Conservation (phyloP, 2,797 vertebrate genomes). For the Acanthornis magna region DNA sequence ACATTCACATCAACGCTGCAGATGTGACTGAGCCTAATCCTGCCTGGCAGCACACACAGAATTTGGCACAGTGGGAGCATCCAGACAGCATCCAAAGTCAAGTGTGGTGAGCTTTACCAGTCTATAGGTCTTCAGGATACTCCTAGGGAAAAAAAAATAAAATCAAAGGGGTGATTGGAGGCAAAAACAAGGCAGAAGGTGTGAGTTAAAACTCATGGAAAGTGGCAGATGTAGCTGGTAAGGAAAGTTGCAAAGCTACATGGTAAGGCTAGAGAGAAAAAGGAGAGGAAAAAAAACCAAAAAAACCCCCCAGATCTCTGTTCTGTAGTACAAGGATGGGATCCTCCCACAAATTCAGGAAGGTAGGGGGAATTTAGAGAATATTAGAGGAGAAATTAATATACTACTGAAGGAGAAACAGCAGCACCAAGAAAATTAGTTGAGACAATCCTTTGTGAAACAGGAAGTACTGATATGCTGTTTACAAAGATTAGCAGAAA, state of each 20-base stretch:
- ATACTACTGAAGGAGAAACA: not conserved
- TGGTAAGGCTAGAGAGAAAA: not conserved
- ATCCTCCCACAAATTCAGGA: not conserved
- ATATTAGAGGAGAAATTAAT: not conserved
- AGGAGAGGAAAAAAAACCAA: fast-evolving
- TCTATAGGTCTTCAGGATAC: not conserved
- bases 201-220: fast-evolving
- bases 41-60: not conserved
- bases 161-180: not conserved
- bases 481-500: not conserved
- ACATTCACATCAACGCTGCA: fast-evolving
- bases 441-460: not conserved
- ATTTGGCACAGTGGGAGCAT: not conserved
- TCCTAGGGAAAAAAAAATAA: not conserved
- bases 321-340: not conserved
- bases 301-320: fast-evolving
- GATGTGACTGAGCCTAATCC: not conserved
- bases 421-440: not conserved
- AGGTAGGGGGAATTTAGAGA: not conserved
- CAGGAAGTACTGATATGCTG: not conserved
- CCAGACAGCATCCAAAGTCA: fast-evolving
- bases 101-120: not conserved
- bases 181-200: not conserved
- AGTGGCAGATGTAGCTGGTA: not conserved
- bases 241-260: not conserved